Conservation (phyloP, 2,797 vertebrate genomes). For the Caiman crocodilus region DNA sequence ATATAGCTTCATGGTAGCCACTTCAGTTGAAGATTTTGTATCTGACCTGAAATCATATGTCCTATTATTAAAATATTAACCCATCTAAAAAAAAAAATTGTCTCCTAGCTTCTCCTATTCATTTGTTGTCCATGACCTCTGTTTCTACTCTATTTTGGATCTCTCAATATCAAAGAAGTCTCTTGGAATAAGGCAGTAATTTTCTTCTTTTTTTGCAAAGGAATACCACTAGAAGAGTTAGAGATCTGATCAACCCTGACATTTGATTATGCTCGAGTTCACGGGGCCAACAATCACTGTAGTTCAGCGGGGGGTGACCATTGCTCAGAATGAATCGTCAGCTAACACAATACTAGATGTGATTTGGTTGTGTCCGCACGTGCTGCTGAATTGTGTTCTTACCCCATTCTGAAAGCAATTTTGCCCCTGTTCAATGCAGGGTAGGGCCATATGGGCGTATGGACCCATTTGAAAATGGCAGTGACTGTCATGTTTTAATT, state of each 20-base stretch:
- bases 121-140: neutral
- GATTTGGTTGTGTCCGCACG: neutral
- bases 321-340: slow-evolving; percentile 2
- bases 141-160: neutral
- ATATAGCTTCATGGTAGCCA: neutral
- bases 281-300: neutral
- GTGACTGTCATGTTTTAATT: too few species aligned
- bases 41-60: neutral
- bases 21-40: neutral
- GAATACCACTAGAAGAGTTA: neutral
- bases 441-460: too few species aligned
- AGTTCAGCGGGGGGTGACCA: rapidly evolving
- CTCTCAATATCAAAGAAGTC: neutral
- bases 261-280: neutral
- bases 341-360: neutral
- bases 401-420: neutral
- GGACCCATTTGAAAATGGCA: too few species aligned
- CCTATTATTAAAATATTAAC: neutral
- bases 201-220: neutral
- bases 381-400: neutral
- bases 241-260: neutral
- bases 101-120: neutral
- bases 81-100: neutral
- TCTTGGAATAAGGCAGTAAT: neutral
- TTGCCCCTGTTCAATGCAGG: too few species aligned